Conservation (phyloP, 2,888 invertebrate genomes). For the Pristionchus arcanus region DNA sequence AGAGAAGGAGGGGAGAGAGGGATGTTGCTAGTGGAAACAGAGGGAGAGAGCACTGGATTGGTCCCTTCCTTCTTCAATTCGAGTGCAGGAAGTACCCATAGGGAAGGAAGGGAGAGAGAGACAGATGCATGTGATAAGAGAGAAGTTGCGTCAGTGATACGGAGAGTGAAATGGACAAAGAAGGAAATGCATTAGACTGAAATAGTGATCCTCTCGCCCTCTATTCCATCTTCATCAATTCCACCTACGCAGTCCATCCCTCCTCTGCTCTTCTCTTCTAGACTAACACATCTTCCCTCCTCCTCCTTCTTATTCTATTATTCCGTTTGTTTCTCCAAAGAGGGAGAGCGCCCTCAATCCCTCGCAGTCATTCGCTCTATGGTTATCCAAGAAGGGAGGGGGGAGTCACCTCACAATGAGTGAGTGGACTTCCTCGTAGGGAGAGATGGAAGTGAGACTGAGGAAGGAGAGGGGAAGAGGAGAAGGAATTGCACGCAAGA, state of each 20-base stretch:
- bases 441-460: not conserved
- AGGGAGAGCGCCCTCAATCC: not conserved
- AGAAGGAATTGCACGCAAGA: conserved; percentile 17
- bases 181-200: not conserved
- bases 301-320: conserved; percentile 10
- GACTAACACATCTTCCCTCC: not conserved
- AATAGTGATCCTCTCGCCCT: not conserved
- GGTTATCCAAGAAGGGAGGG: not conserved
- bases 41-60: conserved; percentile 1
- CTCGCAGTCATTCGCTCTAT: not conserved
- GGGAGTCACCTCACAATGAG: not conserved
- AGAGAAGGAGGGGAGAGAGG: not conserved
- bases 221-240: not conserved
- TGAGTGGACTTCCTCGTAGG: conserved; percentile 13
- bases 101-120: not conserved
- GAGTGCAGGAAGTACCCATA: not conserved
- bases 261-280: not conserved
- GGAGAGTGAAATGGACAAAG: not conserved
- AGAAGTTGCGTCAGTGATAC: not conserved
- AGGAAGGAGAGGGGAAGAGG: not conserved
- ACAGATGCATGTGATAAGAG: not conserved
- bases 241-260: conserved; percentile 35
- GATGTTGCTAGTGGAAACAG: conserved; percentile 23
- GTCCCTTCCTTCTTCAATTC: not conserved
- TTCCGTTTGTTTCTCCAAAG: not conserved